A percentile compares a stretch with the other conserved stretches of the same genome.
Conservation (phyloP, 2,888 invertebrate species). For the Drosophila barbarae region DNA sequence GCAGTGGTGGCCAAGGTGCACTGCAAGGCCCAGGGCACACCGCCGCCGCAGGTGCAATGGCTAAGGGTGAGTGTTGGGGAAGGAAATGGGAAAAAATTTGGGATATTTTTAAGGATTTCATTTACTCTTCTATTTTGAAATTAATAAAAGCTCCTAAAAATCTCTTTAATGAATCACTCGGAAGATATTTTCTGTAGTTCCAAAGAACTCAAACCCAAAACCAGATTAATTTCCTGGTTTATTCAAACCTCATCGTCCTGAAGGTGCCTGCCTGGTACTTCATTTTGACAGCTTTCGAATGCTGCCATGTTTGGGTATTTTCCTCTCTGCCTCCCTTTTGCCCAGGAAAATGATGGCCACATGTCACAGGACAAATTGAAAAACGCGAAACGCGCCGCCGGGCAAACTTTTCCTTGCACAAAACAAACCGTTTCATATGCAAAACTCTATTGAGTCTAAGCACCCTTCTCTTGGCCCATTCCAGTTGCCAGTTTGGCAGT, state of each 20-base stretch:
- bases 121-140: neutral
- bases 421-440: conserved; percentile 62
- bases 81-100: neutral
- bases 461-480: conserved; percentile 11
- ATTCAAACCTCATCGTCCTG: conserved; percentile 1
- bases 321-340: neutral
- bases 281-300: conserved; percentile 20
- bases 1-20: conserved; percentile 89
- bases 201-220: neutral
- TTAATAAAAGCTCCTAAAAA: neutral
- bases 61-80: conserved; percentile 70
- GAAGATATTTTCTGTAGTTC: neutral
- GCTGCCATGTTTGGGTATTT: neutral
- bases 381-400: conserved; percentile 54
- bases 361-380: conserved; percentile 58
- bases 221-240: conserved; percentile 6
- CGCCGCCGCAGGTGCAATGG: conserved; percentile 81
- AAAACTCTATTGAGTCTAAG: conserved; percentile 55
- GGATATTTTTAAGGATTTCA: neutral
- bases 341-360: conserved; percentile 1
- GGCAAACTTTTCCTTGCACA: conserved; percentile 54
- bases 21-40: conserved; percentile 92
- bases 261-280: conserved; percentile 7
- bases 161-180: neutral
- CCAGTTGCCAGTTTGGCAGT: conserved; percentile 4